Evolutionary conservation across 1,140 invertebrate species (phyloP).

Genomic region (Achroia grisella): DNA sequence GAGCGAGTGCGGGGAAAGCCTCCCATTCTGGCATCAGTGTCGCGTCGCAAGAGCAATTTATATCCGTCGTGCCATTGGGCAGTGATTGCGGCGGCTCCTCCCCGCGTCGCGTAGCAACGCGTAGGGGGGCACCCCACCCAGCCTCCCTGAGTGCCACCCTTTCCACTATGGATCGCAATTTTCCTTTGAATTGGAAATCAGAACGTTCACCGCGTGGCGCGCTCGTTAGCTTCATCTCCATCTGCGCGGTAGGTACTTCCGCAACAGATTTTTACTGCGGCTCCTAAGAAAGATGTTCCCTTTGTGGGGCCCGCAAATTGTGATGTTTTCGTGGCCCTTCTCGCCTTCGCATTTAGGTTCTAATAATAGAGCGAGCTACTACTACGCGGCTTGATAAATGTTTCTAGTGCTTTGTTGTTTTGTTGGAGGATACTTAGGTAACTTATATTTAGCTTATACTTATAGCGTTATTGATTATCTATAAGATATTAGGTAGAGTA

Average conservation of each 20-base stretch:
- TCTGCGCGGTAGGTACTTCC: constrained; percentile 55
- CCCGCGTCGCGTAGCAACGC: constrained; percentile 77
- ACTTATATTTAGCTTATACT: no score
- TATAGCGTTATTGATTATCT: no score
- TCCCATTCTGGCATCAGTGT: constrained; percentile 49
- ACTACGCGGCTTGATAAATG: constrained; percentile 7
- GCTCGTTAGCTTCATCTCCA: constrained; percentile 61
- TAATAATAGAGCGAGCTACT: constrained; percentile 1
- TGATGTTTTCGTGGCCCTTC: constrained; percentile 25
- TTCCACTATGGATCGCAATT: constrained; percentile 72
- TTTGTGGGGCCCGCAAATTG: constrained; percentile 30
- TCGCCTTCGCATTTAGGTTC: not conserved
- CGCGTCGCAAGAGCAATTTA: constrained; percentile 71
- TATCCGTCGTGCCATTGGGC: constrained; percentile 75
- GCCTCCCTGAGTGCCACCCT: constrained; percentile 51
- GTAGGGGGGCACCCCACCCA: constrained; percentile 62
- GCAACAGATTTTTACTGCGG: constrained; percentile 60
- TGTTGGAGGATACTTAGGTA: no score
- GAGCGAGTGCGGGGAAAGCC: constrained; percentile 45
- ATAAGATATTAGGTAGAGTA: no score
- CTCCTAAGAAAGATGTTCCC: constrained; percentile 45
- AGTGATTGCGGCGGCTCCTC: constrained; percentile 73
- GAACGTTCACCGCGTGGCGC: constrained; percentile 47
- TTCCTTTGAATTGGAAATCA: constrained; percentile 75
- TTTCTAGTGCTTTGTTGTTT: not conserved